phyloP scores from a whole-genome alignment of 2,888 invertebrate species.

The Orthosia incerta region DNA sequence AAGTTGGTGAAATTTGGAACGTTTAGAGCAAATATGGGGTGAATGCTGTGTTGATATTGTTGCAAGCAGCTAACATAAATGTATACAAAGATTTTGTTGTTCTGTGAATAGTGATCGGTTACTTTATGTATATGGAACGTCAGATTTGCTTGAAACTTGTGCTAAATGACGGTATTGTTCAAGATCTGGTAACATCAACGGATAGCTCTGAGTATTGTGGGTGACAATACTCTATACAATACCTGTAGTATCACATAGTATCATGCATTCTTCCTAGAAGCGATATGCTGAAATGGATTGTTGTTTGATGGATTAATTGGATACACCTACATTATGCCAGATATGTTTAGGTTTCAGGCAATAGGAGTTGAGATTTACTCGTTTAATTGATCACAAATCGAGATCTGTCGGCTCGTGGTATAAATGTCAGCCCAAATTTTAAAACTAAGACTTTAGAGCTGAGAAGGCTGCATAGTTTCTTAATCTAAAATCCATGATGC shows the following conservation, averaged over 20 bases:
- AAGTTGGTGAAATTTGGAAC: slow-evolving; percentile 47
- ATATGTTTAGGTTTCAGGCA: not conserved
- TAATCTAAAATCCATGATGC: not conserved
- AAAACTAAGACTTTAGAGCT: too few relatives aligned
- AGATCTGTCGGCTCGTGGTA: too few relatives aligned
- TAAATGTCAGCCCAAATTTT: too few relatives aligned
- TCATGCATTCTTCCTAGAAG: not conserved
- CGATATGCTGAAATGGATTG: not conserved
- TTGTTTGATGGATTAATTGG: too few relatives aligned
- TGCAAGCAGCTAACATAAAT: slow-evolving; percentile 20
- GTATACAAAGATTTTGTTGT: slow-evolving; percentile 13
- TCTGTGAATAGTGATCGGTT: slow-evolving; percentile 18
- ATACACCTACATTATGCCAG: not conserved
- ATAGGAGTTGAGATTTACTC: not conserved
- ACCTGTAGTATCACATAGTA: not conserved
- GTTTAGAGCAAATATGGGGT: slow-evolving; percentile 55
- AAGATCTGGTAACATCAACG: not conserved
- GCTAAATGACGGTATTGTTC: not conserved
- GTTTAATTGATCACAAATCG: not conserved
- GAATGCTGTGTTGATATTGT: slow-evolving; percentile 34
- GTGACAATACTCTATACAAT: too few relatives aligned
- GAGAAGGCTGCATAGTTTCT: too few relatives aligned
- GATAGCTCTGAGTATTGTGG: not conserved
- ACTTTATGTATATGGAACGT: not conserved
- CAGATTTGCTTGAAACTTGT: not conserved